phyloP scores from a whole-genome alignment of 2,888 invertebrate genomes.

The Itoplectis maculator region DNA sequence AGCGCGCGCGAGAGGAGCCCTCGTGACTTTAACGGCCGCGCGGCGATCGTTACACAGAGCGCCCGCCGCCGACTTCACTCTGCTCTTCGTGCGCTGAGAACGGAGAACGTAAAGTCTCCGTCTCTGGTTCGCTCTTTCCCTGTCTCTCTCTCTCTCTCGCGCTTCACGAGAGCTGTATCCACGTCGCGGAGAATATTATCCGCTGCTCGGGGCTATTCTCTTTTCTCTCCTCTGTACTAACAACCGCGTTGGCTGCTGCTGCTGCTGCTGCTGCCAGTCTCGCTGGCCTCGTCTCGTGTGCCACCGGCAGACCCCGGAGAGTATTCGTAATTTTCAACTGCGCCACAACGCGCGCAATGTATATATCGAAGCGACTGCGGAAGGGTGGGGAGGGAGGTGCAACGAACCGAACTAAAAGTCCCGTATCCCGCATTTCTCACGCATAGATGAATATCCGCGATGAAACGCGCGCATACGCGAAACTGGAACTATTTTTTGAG shows the following conservation, averaged over 20 bases:
- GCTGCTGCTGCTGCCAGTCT: conserved; percentile 2
- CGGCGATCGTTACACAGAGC: conserved; percentile 53
- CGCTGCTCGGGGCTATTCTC: conserved; percentile 27
- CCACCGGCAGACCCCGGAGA: background rate
- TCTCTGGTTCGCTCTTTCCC: too few species aligned
- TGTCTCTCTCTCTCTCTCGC: too few species aligned
- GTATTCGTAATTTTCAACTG: conserved; percentile 1
- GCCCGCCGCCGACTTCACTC: conserved; percentile 16
- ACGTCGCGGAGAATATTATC: conserved; percentile 17
- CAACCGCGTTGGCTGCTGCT: conserved; percentile 5
- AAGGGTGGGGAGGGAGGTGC: too few species aligned
- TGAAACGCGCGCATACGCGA: conserved; percentile 12
- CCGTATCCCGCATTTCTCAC: conserved; percentile 30
- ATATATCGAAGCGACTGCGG: conserved; percentile 22
- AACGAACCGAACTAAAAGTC: conserved; percentile 38
- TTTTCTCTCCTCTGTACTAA: conserved; percentile 35
- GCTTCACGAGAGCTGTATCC: background rate
- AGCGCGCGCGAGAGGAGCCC: conserved; percentile 30
- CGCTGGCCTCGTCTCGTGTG: conserved; percentile 13
- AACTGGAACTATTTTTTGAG: conserved; percentile 31
- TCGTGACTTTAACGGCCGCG: conserved; percentile 62
- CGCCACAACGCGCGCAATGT: background rate
- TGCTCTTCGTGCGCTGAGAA: conserved; percentile 27
- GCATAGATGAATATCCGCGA: conserved; percentile 31
- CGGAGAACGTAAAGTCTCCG: conserved; percentile 33